Percentiles rank a stretch among this genome's conserved stretches.
Evolutionary conservation across 2,113 vertebrate species (phyloP).

Genomic region (Aspiorhynchus laticeps): DNA sequence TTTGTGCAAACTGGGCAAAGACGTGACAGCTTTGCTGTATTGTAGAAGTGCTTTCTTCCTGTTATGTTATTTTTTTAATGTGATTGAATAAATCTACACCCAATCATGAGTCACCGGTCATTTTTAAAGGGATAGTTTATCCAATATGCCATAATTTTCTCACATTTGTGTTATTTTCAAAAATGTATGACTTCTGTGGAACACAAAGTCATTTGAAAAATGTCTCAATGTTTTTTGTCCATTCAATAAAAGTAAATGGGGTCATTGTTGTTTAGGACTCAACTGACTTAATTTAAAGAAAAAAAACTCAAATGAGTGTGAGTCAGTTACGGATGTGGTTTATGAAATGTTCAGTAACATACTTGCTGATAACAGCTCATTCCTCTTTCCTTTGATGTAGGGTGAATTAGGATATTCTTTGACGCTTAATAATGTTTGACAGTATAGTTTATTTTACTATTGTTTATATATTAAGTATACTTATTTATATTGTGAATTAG

Average conservation of each 20-base stretch:
- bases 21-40: background rate
- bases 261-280: background rate
- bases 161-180: too few species aligned
- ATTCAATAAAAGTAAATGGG: background rate
- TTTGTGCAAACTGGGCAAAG: background rate
- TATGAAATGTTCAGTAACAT: background rate
- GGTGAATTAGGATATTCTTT: background rate
- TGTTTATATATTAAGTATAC: background rate
- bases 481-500: background rate
- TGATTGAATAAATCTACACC: background rate
- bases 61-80: background rate
- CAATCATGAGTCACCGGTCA: background rate
- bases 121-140: background rate
- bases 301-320: too few species aligned
- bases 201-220: too few species aligned
- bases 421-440: background rate
- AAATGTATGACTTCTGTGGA: too few species aligned
- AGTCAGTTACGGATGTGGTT: background rate
- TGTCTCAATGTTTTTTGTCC: background rate
- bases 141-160: too few species aligned
- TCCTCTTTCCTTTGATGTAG: background rate
- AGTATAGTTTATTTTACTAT: background rate
- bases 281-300: background rate
- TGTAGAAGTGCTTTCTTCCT: background rate
- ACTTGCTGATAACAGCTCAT: background rate